phyloP scores from a whole-genome alignment of 2,888 invertebrate species.

The Brassicogethes aeneus region DNA sequence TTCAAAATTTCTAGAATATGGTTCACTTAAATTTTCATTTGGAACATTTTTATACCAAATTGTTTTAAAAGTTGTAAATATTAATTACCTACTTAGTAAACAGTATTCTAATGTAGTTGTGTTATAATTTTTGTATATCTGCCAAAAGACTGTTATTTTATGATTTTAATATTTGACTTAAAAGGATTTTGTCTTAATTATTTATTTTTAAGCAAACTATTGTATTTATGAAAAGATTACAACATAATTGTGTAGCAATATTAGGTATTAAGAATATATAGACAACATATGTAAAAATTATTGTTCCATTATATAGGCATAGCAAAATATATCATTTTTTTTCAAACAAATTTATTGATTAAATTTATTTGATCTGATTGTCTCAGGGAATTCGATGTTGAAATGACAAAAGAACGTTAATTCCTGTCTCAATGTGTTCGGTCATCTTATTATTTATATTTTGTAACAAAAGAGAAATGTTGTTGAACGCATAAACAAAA shows the following conservation, averaged over 20 bases:
- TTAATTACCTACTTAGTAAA: constrained; percentile 17
- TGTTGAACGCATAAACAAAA: constrained; percentile 13
- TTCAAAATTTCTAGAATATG: too few relatives aligned
- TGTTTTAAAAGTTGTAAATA: constrained; percentile 14
- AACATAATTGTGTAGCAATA: constrained; percentile 30
- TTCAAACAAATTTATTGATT: constrained; percentile 6
- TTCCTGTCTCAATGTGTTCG: constrained; percentile 15
- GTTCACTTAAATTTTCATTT: neutral
- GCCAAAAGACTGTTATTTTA: constrained; percentile 40
- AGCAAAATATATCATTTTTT: constrained; percentile 3
- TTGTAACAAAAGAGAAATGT: constrained; percentile 8
- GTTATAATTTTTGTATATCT: constrained; percentile 34
- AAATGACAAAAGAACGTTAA: too few relatives aligned
- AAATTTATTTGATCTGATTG: constrained; percentile 25
- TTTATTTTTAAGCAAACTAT: constrained; percentile 22
- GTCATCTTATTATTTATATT: constrained; percentile 7
- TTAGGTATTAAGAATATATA: constrained; percentile 21
- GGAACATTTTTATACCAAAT: constrained; percentile 6
- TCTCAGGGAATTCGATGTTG: constrained; percentile 34
- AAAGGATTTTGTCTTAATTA: constrained; percentile 12
- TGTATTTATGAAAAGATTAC: constrained; percentile 19
- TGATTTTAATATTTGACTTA: constrained; percentile 19
- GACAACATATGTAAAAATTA: constrained; percentile 17
- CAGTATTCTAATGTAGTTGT: constrained; percentile 17
- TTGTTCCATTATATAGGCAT: constrained; percentile 18